phyloP scores from a whole-genome alignment of 2,797 vertebrate species.

The Gastrophryne carolinensis region DNA sequence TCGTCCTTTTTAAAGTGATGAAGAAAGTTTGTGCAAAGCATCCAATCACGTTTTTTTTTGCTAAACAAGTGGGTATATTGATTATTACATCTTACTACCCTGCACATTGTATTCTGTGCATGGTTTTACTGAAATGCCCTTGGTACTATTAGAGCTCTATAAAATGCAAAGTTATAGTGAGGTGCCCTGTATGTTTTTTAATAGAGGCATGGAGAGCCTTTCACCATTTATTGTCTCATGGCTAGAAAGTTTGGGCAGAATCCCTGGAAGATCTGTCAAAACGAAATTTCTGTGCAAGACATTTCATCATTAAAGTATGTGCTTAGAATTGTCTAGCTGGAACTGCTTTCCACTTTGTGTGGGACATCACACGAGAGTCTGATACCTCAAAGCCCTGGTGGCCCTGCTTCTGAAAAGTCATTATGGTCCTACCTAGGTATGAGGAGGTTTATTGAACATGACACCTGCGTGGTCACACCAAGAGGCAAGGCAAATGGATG shows the following conservation, averaged over 20 bases:
- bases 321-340: no score
- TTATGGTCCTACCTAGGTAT: not conserved
- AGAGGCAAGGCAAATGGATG: not conserved
- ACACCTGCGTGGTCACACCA: not conserved
- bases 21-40: no score
- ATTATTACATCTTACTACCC: no score
- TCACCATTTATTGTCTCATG: not conserved
- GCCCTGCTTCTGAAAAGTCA: not conserved
- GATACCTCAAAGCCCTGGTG: not conserved
- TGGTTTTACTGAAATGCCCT: no score
- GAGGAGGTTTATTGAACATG: not conserved
- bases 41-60: no score
- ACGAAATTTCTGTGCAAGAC: not conserved
- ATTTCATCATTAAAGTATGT: not conserved
- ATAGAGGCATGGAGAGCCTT: constrained; percentile 53
- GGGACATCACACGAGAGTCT: not conserved
- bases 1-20: no score
- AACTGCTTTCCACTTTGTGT: not conserved
- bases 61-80: no score
- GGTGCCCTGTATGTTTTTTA: constrained; percentile 74
- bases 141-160: no score
- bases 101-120: no score
- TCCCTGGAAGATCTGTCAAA: constrained; percentile 19
- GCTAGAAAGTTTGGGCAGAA: not conserved
- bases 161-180: no score